A percentile compares a stretch with the other conserved stretches of the same genome.
phyloP scores from a whole-genome alignment of 1,140 invertebrate genomes.

The Aphaenogaster floridana region DNA sequence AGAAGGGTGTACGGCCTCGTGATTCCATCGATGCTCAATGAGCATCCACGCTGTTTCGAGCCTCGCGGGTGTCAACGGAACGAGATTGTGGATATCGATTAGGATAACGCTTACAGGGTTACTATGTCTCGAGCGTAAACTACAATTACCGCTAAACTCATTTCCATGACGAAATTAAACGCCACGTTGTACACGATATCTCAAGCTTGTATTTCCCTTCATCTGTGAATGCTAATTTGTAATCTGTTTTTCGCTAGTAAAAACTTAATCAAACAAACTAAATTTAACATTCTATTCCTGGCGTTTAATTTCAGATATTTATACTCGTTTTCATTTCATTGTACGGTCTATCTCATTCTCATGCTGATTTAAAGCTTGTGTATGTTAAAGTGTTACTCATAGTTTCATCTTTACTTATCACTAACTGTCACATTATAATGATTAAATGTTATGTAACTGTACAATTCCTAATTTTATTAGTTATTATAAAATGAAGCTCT shows the following conservation, averaged over 20 bases:
- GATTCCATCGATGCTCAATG: conserved; percentile 30
- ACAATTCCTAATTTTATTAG: not conserved
- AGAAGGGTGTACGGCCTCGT: conserved; percentile 7
- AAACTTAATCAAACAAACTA: not conserved
- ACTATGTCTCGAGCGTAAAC: not conserved
- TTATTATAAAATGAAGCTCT: not conserved
- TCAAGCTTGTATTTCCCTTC: not conserved
- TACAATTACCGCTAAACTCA: conserved; percentile 23
- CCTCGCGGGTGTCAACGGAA: conserved; percentile 31
- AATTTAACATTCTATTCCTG: not conserved
- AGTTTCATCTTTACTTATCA: not conserved
- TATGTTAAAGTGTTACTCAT: not conserved
- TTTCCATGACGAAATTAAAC: conserved; percentile 28
- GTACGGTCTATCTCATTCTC: not conserved
- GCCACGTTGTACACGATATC: not conserved
- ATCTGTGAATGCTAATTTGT: not conserved
- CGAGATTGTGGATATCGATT: conserved; percentile 39
- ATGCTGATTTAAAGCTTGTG: not conserved
- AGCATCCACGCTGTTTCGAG: conserved; percentile 42
- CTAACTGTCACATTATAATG: not conserved
- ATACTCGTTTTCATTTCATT: not conserved
- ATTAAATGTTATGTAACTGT: not conserved
- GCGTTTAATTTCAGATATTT: not conserved
- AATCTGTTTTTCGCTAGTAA: not conserved
- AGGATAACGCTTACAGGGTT: conserved; percentile 22